phyloP scores from a whole-genome alignment of 1,140 invertebrate species.

The Bombus waltoni region DNA sequence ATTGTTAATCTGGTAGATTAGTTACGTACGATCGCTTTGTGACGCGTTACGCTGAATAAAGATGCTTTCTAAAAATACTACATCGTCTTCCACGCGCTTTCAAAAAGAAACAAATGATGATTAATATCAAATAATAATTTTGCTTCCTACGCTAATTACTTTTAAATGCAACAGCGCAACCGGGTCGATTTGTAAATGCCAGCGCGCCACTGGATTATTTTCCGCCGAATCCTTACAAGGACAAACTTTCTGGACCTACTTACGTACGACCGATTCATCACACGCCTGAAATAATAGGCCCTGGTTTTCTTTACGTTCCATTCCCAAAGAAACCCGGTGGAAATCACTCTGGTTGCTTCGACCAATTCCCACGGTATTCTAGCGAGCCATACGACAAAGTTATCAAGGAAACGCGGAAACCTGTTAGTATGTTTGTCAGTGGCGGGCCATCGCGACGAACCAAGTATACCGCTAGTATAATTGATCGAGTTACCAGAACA shows the following conservation, averaged over 20 bases:
- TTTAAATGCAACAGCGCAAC: background rate
- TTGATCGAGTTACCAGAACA: slow-evolving; percentile 72
- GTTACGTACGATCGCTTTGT: background rate
- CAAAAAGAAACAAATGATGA: no score
- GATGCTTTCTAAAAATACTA: background rate
- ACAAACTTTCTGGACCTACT: slow-evolving; percentile 51
- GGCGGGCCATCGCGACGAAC: slow-evolving; percentile 63
- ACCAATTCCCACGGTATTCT: slow-evolving; percentile 67
- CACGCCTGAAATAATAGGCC: slow-evolving; percentile 22
- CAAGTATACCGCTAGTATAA: slow-evolving; percentile 75
- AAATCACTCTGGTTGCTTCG: slow-evolving; percentile 73
- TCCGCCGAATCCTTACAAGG: slow-evolving; percentile 70
- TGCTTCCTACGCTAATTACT: no score
- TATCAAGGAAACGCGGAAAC: slow-evolving; percentile 7
- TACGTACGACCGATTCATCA: slow-evolving; percentile 60
- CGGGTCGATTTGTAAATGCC: slow-evolving; percentile 57
- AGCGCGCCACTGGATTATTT: slow-evolving; percentile 64
- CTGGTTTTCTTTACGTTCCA: slow-evolving; percentile 61
- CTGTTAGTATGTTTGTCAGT: slow-evolving; percentile 49
- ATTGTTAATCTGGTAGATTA: background rate
- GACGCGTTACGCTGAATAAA: background rate
- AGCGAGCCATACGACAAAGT: slow-evolving; percentile 61
- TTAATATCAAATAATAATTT: no score
- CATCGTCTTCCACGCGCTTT: no score
- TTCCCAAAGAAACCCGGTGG: slow-evolving; percentile 74